Percentiles rank a stretch among this genome's conserved stretches.
Conservation (phyloP, 1,140 invertebrate genomes). For the Acyrthosiphon pisum region DNA sequence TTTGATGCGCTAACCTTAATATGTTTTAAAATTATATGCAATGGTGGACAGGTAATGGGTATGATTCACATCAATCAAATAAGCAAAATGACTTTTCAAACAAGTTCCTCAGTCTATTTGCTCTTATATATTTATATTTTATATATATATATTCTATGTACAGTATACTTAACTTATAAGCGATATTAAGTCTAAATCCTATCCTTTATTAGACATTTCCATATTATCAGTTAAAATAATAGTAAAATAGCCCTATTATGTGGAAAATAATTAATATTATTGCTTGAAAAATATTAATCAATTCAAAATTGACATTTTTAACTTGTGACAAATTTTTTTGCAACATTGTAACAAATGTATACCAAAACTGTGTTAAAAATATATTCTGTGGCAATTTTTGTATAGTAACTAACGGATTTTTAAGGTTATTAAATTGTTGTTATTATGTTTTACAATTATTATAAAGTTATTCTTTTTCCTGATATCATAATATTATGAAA, state of each 20-base stretch:
- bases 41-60: too few species aligned
- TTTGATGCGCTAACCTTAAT: too few species aligned
- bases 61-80: neutral
- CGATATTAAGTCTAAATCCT: too few species aligned
- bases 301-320: neutral
- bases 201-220: too few species aligned
- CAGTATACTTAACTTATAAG: neutral
- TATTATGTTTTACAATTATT: neutral
- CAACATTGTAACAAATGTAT: neutral
- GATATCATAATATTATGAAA: neutral
- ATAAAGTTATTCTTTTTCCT: neutral
- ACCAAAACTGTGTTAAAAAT: neutral
- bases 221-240: too few species aligned
- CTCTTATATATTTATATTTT: neutral
- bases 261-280: too few species aligned
- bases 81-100: neutral
- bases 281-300: neutral
- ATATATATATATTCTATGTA: neutral
- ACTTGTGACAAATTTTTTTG: neutral
- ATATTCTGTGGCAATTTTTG: neutral
- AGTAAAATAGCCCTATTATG: too few species aligned
- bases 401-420: neutral
- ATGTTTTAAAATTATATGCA: neutral
- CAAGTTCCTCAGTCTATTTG: neutral
- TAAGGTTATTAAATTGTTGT: neutral